A percentile compares a stretch with the other conserved stretches of the same genome.
These are phyloP conservation scores for Ailuropoda melanoleuca DNA, from an alignment of 2,113 vertebrate species.

Conservation along the genomic window DNA sequence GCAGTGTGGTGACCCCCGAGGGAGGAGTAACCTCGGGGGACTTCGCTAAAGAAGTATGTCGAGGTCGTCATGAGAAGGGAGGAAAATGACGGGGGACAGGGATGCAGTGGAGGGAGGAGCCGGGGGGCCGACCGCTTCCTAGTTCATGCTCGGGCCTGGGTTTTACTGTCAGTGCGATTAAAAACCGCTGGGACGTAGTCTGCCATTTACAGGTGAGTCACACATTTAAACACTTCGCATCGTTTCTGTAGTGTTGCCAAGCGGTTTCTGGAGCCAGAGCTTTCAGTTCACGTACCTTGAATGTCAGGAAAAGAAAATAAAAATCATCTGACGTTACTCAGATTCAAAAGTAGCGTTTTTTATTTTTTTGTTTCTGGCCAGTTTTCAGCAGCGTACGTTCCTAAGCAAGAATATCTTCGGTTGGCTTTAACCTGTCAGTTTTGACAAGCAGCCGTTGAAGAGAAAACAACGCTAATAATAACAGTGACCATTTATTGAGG, in stretches of 20 bases:
- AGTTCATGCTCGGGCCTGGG: not conserved
- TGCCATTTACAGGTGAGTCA: not conserved
- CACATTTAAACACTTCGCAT: not conserved
- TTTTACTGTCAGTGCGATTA: not conserved
- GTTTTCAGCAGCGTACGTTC: not conserved
- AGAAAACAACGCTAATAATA: not conserved
- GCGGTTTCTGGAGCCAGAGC: not conserved
- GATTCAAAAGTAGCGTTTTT: not conserved
- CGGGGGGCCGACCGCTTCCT: not conserved
- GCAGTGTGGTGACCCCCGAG: not conserved
- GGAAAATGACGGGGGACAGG: not conserved
- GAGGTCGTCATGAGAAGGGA: not conserved
- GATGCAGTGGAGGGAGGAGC: not conserved
- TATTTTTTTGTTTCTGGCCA: accelerated
- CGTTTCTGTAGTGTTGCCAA: not conserved
- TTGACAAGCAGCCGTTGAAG: not conserved
- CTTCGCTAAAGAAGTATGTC: not conserved
- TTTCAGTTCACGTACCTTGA: not conserved
- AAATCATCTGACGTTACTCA: not conserved
- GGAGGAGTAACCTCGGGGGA: not conserved
- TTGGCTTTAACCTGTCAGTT: not conserved
- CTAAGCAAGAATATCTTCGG: not conserved
- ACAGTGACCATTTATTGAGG: not conserved
- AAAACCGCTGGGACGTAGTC: not conserved
- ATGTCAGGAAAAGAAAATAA: not conserved